Percentiles rank a stretch among this genome's conserved stretches.
Evolutionary conservation across 2,113 vertebrate genomes (phyloP).

Genomic region (Tretioscincus oriximinensis): DNA sequence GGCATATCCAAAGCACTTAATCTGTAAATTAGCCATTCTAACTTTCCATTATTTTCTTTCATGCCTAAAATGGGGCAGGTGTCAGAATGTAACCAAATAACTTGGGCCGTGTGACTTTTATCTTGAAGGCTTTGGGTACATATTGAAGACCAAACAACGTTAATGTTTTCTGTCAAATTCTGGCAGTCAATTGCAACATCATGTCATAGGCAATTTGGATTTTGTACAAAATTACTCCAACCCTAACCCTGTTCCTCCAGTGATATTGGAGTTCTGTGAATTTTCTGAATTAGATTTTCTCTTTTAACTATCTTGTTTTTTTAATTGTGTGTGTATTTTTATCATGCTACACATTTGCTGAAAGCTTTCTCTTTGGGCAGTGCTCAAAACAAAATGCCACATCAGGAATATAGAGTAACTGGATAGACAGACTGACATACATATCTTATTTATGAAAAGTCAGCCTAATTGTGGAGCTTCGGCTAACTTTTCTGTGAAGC

Average conservation of each 20-base stretch:
- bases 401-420: background rate
- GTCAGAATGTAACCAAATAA: background rate
- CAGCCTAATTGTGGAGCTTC: background rate
- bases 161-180: background rate
- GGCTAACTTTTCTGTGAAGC: background rate
- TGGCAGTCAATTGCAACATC: background rate
- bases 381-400: background rate
- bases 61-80: background rate
- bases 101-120: conserved; percentile 55
- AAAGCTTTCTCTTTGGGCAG: background rate
- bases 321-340: background rate
- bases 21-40: background rate
- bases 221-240: background rate
- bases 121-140: background rate
- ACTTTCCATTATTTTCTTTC: background rate
- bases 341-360: background rate
- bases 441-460: background rate
- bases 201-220: background rate
- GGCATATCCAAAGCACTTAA: background rate
- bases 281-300: background rate
- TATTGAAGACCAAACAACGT: background rate
- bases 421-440: background rate
- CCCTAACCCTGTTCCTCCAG: background rate
- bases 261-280: background rate
- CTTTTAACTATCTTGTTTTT: background rate